A percentile compares a stretch with the other conserved stretches of the same genome.
These are phyloP conservation scores for Schlechtendalia chinensis DNA, from an alignment of 1,140 invertebrate genomes.

Conservation along the genomic window DNA sequence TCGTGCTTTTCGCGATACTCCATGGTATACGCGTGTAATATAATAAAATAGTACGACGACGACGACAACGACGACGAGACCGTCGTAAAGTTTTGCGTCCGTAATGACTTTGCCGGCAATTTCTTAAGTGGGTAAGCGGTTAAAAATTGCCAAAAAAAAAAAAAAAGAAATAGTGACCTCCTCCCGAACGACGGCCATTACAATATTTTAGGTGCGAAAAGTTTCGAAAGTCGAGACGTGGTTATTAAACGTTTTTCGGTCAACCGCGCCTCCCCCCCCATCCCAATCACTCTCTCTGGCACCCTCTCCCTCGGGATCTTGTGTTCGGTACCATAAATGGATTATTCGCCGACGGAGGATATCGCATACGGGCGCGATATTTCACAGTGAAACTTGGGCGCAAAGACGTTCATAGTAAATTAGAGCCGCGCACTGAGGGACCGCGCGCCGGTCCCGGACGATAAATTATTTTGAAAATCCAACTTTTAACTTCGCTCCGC, in stretches of 20 bases:
- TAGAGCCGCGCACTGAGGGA: conserved; percentile 24
- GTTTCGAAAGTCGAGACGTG: background rate
- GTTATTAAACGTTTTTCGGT: conserved; percentile 38
- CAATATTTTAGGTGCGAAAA: conserved; percentile 46
- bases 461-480: conserved; percentile 42
- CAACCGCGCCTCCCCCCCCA: background rate
- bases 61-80: no score
- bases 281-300: background rate
- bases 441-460: background rate
- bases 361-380: background rate
- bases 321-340: conserved; percentile 10
- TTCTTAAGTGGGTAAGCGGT: conserved; percentile 31
- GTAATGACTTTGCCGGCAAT: conserved; percentile 39
- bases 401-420: conserved; percentile 36
- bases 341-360: conserved; percentile 16
- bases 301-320: background rate
- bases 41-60: no score
- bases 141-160: conserved; percentile 19
- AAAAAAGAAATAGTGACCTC: conserved; percentile 14
- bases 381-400: conserved; percentile 9
- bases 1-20: conserved; percentile 3
- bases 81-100: conserved; percentile 29
- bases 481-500: conserved; percentile 12
- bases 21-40: no score
- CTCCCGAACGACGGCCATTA: conserved; percentile 4